These are phyloP conservation scores for Gobio gobio DNA, from an alignment of 2,113 vertebrate genomes.

Conservation along the genomic window DNA sequence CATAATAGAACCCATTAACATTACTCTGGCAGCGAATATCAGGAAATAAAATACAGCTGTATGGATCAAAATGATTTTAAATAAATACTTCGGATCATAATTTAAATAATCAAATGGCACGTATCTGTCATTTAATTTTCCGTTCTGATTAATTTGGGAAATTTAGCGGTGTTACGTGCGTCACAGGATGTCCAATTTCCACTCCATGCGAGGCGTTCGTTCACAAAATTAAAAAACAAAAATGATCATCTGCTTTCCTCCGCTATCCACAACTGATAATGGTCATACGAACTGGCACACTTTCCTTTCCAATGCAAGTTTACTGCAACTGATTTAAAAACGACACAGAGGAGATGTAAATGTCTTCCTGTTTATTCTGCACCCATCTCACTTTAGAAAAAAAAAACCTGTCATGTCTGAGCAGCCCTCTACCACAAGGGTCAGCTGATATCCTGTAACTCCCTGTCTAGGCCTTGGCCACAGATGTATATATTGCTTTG, in stretches of 20 bases:
- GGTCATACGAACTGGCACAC: not conserved
- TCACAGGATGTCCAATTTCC: conserved; percentile 60
- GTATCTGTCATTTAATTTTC: conserved; percentile 54
- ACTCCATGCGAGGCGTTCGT: conserved; percentile 29
- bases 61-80: not conserved
- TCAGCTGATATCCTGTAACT: conserved; percentile 57
- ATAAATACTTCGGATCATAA: not conserved
- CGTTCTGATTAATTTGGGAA: conserved; percentile 50
- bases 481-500: not conserved
- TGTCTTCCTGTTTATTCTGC: conserved; percentile 7
- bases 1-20: not conserved
- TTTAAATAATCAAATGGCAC: conserved; percentile 28
- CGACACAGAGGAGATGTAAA: not conserved
- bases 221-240: not conserved
- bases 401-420: conserved; percentile 20
- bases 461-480: conserved; percentile 39
- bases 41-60: not conserved
- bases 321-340: not conserved
- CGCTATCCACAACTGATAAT: not conserved
- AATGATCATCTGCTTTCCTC: conserved; percentile 5
- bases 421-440: conserved; percentile 47
- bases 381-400: not conserved
- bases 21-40: not conserved
- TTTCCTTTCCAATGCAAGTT: conserved; percentile 1
- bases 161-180: conserved; percentile 42